Evolutionary conservation across 2,113 vertebrate species (phyloP).

Genomic region (Neotoma lepida): DNA sequence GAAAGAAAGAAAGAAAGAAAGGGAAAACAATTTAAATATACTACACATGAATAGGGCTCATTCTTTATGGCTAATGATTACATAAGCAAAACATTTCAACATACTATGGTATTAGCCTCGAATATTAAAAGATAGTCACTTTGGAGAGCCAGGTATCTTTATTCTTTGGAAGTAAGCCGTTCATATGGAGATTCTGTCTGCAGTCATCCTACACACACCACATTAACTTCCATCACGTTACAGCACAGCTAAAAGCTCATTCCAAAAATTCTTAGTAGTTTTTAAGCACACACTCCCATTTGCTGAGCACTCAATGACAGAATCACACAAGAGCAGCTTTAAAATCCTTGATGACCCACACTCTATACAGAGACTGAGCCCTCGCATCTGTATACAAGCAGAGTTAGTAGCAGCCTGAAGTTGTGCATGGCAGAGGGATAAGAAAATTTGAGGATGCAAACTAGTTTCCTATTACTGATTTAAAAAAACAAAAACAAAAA

Average conservation of each 20-base stretch:
- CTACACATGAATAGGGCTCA: neutral
- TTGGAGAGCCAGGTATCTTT: neutral
- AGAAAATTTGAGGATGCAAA: slow-evolving; percentile 19
- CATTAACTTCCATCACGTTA: neutral
- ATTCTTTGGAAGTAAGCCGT: slow-evolving; percentile 15
- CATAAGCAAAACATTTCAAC: neutral
- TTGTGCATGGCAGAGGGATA: neutral
- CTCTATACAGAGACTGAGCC: neutral
- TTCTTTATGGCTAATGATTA: neutral
- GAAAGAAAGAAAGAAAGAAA: no score
- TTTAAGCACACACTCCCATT: neutral
- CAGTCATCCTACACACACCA: neutral
- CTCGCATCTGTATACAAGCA: neutral
- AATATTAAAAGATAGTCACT: neutral
- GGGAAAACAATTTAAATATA: no score
- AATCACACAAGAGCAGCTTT: neutral
- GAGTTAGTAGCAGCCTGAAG: neutral
- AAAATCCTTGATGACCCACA: neutral
- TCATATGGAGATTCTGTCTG: slow-evolving; percentile 10
- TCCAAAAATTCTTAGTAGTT: neutral
- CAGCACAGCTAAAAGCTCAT: neutral
- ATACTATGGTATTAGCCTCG: neutral
- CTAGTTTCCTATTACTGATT: neutral
- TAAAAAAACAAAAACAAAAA: slow-evolving; percentile 13
- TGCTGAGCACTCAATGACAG: neutral